These are phyloP conservation scores for Serrognathus titanus DNA, from an alignment of 2,888 invertebrate genomes.

Conservation along the genomic window DNA sequence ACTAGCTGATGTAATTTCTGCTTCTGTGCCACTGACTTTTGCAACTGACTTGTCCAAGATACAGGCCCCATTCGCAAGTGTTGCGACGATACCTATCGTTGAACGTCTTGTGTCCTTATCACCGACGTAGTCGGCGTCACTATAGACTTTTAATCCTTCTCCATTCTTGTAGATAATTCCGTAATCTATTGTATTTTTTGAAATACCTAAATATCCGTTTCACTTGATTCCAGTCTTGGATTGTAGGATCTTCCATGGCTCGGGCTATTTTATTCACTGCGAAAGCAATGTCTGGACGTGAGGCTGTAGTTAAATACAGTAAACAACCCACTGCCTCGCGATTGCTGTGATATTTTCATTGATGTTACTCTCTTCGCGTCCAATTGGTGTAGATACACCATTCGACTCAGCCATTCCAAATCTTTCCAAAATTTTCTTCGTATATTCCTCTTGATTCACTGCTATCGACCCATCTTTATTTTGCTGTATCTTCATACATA, in stretches of 20 bases:
- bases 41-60: conserved; percentile 10
- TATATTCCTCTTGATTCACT: conserved; percentile 10
- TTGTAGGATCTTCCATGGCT: conserved; percentile 6
- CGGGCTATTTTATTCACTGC: conserved; percentile 6
- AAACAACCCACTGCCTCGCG: conserved; percentile 9
- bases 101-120: conserved; percentile 14
- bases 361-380: conserved; percentile 4
- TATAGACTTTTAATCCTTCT: conserved; percentile 13
- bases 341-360: background rate
- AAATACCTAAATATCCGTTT: conserved; percentile 10
- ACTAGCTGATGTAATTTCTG: conserved; percentile 11
- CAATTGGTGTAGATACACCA: conserved; percentile 10
- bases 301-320: conserved; percentile 2
- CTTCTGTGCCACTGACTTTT: conserved; percentile 9
- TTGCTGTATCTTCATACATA: conserved; percentile 1
- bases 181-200: background rate
- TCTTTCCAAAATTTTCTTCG: no score
- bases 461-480: conserved; percentile 3
- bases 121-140: conserved; percentile 17
- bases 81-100: conserved; percentile 9
- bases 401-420: conserved; percentile 9
- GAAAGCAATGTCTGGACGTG: conserved; percentile 1
- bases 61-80: background rate
- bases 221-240: conserved; percentile 9
- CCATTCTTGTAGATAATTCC: conserved; percentile 2